These are phyloP conservation scores for Chloropsis hardwickii DNA, from an alignment of 2,113 vertebrate species.

Conservation along the genomic window DNA sequence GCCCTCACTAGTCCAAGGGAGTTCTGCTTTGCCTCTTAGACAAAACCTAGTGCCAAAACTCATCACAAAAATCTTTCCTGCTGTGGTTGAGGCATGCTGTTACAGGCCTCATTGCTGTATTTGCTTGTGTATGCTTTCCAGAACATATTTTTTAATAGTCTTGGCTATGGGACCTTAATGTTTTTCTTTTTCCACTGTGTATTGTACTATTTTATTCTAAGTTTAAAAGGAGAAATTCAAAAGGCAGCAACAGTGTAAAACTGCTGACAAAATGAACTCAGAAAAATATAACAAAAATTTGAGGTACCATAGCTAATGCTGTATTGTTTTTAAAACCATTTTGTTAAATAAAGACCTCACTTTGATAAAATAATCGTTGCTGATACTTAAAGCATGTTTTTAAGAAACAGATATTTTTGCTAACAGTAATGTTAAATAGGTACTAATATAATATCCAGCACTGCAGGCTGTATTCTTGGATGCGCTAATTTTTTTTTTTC, in stretches of 20 bases:
- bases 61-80: neutral
- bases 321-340: neutral
- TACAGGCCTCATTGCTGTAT: neutral
- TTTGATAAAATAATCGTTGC: neutral
- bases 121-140: neutral
- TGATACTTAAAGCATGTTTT: neutral
- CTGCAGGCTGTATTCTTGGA: neutral
- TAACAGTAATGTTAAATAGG: neutral
- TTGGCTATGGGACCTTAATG: neutral
- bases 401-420: neutral
- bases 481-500: neutral
- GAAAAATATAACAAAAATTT: neutral
- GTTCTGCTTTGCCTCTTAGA: neutral
- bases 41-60: neutral
- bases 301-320: neutral
- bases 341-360: neutral
- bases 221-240: neutral
- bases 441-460: neutral
- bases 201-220: neutral
- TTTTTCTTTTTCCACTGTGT: neutral
- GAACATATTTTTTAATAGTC: neutral
- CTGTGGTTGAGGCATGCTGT: accelerated
- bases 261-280: neutral
- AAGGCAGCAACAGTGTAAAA: neutral
- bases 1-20: neutral